Base-by-base conservation (phyloP, 2,113 vertebrate species). In the Conger conger region DNA sequence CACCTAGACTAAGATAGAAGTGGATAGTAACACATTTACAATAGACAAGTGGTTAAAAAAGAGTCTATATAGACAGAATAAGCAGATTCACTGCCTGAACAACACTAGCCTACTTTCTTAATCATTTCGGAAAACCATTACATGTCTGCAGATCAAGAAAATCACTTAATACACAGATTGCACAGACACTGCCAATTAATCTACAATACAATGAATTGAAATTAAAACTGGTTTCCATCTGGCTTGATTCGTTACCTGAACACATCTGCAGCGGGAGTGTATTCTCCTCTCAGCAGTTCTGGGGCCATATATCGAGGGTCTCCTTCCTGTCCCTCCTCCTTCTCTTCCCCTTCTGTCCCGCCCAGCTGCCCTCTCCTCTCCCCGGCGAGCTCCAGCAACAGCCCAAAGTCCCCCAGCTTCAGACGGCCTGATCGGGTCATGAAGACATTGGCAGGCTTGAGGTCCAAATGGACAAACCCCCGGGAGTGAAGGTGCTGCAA, bases 261-360 rank as follows among this genome's bases (percentile, higher is more conserved):
- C 76, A 98, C 91, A 7, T 98, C 97, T 0, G 97, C 96, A 0
- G 96, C 95, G 4, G 94, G 94, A 57, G 95, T 94, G 0, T 95
- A 98, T 80, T 94, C 87, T 5, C 97, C 97, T 27, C 88, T 91
- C 27, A 98, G 94, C 82, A 98, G 91, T 91, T 98, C 97, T 0
- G 97, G 97, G 0, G 97, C 97, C 97, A 98, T 97, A 91, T 98
- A 98, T 42, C 96, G 92, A 3, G 97, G 96, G 89, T 98, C 97
- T 20, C 97, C 97, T 88, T 98, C 97, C 91, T 97, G 97, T n/a
- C 85, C 84, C 13, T 96, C 94, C 0, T 91, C 92, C 68, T 90
- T 91, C 7, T 82, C 83, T 1, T 54, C 87, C 50, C 83, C 53
- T 33, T 93, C 93, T 16, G 92, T 92, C 83, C 93, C 91, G 78